Evolutionary conservation across 2,888 invertebrate genomes (phyloP).

Genomic region (Cephus spinipes): DNA sequence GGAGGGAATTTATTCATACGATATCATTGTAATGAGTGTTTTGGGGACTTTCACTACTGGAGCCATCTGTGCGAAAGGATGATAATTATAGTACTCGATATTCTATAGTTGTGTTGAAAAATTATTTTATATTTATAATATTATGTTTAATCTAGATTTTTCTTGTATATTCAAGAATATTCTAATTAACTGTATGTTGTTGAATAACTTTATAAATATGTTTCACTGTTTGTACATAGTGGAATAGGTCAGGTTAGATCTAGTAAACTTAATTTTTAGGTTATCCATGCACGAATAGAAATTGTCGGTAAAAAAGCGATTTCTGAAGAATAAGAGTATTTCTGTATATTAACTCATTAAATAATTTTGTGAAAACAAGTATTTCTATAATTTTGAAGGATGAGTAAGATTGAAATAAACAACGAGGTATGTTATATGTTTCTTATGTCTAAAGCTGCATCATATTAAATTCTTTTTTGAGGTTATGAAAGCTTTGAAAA

Average conservation of each 20-base stretch:
- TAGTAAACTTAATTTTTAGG: not conserved
- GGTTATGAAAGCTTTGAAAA: not conserved
- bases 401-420: conserved; percentile 49
- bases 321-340: not conserved
- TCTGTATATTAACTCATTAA: not conserved
- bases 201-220: not conserved
- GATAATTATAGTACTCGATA: not conserved
- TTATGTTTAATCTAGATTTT: no score
- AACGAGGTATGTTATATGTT: conserved; percentile 48
- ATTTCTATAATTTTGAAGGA: conserved; percentile 17
- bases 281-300: not conserved
- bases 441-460: not conserved
- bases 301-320: not conserved
- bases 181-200: not conserved
- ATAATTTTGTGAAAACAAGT: not conserved
- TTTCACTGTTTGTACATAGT: not conserved
- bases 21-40: not conserved
- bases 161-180: no score
- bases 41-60: not conserved
- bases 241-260: not conserved
- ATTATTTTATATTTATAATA: not conserved
- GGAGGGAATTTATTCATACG: no score
- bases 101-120: not conserved
- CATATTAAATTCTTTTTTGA: not conserved
- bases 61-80: not conserved